phyloP scores from a whole-genome alignment of 2,797 vertebrate genomes.

The Manis crassicaudata region DNA sequence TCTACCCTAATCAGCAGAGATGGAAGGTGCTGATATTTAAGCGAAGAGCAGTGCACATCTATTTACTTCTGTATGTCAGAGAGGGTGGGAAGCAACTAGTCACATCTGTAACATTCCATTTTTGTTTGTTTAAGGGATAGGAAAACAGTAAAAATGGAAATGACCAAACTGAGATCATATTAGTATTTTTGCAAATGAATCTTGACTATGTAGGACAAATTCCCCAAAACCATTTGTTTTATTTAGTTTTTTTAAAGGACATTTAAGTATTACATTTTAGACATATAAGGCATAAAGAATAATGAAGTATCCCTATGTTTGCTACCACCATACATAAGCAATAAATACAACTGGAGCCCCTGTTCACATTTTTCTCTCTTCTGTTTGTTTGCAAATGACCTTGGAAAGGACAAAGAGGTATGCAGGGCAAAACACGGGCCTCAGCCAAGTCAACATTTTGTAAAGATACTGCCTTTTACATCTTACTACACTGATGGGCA shows the following conservation, averaged over 20 bases:
- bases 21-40: background rate
- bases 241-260: background rate
- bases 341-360: background rate
- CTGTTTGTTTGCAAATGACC: conserved; percentile 30
- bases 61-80: background rate
- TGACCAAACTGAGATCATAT: background rate
- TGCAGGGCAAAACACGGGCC: background rate
- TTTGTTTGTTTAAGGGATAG: background rate
- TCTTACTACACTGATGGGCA: too few species aligned
- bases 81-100: background rate
- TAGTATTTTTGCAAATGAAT: background rate
- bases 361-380: background rate
- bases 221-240: background rate
- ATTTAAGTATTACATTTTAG: background rate
- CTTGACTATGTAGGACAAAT: background rate
- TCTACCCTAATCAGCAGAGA: background rate
- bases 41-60: background rate
- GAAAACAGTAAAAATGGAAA: conserved; percentile 18
- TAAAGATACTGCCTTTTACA: background rate
- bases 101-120: background rate
- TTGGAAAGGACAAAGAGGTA: conserved; percentile 4
- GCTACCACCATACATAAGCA: background rate
- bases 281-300: background rate
- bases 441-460: background rate
- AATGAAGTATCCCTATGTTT: background rate